These are phyloP conservation scores for Porites lutea DNA, from an alignment of 64 coral and sea anemone species.

Conservation along the genomic window DNA sequence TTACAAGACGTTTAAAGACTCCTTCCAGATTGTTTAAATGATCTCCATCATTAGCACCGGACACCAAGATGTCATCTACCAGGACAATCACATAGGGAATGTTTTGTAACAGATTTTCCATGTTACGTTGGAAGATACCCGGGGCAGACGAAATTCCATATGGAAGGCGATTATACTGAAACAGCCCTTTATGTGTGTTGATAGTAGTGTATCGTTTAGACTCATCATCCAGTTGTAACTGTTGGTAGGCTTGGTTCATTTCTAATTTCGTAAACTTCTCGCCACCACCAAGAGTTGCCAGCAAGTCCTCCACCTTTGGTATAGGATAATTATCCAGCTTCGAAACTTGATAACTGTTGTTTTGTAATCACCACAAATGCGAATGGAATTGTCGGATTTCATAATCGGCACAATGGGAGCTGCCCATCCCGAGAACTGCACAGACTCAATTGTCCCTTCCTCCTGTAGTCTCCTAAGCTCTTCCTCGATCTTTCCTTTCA, in stretches of 20 bases:
- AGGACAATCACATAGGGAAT: background rate
- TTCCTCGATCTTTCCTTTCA: slow-evolving; percentile 35
- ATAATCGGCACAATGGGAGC: slow-evolving; percentile 56
- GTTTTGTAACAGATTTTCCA: slow-evolving; percentile 56
- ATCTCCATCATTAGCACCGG: too few relatives aligned
- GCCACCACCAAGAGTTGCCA: background rate
- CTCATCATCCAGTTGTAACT: slow-evolving; percentile 29
- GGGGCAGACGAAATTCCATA: slow-evolving; percentile 52
- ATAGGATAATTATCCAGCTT: too few relatives aligned
- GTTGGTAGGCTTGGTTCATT: slow-evolving; percentile 53
- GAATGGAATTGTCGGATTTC: slow-evolving; percentile 44
- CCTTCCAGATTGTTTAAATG: too few relatives aligned
- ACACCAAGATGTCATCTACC: too few relatives aligned
- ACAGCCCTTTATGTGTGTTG: slow-evolving; percentile 45
- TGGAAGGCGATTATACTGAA: slow-evolving; percentile 30
- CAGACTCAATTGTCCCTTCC: too few relatives aligned
- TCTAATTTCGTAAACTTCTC: slow-evolving; percentile 56
- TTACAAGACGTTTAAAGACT: too few relatives aligned
- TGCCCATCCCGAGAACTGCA: too few relatives aligned
- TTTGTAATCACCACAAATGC: slow-evolving; percentile 42
- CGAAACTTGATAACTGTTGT: too few relatives aligned
- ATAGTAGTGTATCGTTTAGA: slow-evolving; percentile 45
- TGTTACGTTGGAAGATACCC: slow-evolving; percentile 45
- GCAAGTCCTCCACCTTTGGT: too few relatives aligned
- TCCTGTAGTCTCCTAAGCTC: slow-evolving; percentile 24